Evolutionary conservation across 2,797 vertebrate species (phyloP), one percentile per base, ranked within the genome.

Genomic region (Odontamblyopus lacepedii): DNA sequence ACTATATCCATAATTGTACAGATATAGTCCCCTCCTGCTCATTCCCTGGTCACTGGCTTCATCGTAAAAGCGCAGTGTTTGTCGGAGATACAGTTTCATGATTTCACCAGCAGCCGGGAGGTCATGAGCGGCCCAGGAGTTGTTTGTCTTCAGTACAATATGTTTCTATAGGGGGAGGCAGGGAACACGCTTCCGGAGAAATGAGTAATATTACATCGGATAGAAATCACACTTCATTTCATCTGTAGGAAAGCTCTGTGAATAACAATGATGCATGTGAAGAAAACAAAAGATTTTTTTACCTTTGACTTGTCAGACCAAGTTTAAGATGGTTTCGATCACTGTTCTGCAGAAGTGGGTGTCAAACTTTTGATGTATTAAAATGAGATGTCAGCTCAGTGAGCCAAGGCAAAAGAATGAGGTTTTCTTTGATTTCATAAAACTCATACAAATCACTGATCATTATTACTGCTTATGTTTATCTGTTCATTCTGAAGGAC

Each of bases 191-290:
- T 69, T 50, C 26, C 23, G 19, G 8, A 64, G 55, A 38, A 68
- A 55, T 71, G n/a, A 27, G 67, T 27, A n/a, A 44, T 62, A 19
- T 50, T 41, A 44, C 44, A 78, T 19, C 26, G 41, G 66, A 35
- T 65, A 72, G 51, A 63, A 69, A 74, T 57, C 26, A 19, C 2
- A 9, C 23, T 64, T 69, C 56, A 41, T 30, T 53, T 67, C 38
- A 2, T 27, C 63, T 59, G 27, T 32, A 60, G 18, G 38, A 26
- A 56, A 5, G 12, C 30, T 15, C 29, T 3, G 11, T 64, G 44
- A 76, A 67, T 60, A 50, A 38, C 50, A 71, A 35, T n/a, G 4
- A 3, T 0, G 16, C 26, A 32, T 27, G 9, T 66, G 35, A 26
- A 23, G 12, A 71, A 41, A 63, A 69, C 11, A 71, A 27, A n/a